Conservation (phyloP, 2,113 vertebrate species). For the Ariopsis seemanni region DNA sequence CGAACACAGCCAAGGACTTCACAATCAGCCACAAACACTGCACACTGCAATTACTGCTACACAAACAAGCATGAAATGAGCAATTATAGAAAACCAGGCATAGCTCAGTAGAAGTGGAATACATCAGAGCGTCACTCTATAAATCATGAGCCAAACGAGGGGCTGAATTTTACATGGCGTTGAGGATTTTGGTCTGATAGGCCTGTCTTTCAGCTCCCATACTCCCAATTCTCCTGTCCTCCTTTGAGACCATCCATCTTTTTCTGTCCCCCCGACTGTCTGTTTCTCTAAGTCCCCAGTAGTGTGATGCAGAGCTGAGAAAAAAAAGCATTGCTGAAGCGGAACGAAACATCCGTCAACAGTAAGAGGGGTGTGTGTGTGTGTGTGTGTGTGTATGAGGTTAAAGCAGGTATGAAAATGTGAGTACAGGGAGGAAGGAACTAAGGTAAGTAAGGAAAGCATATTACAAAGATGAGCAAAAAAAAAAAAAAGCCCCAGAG, state of each 20-base stretch:
- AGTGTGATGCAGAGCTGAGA: slow-evolving; percentile 20
- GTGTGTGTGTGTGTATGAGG: neutral
- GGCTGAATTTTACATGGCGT: neutral
- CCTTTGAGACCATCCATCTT: slow-evolving; percentile 36
- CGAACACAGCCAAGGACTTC: neutral
- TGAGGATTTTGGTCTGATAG: slow-evolving; percentile 11
- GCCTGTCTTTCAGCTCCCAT: slow-evolving; percentile 4
- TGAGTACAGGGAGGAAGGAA: neutral
- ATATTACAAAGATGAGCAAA: slow-evolving; percentile 32
- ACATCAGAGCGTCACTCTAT: neutral
- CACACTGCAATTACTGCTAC: slow-evolving; percentile 17
- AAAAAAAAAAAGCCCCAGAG: neutral
- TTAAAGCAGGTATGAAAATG: slow-evolving; percentile 16
- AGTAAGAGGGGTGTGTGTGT: slow-evolving; percentile 10
- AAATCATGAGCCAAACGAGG: slow-evolving; percentile 13
- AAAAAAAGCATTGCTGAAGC: neutral
- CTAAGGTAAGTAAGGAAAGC: slow-evolving; percentile 44
- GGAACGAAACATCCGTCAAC: slow-evolving; percentile 24
- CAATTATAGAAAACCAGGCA: slow-evolving; percentile 17
- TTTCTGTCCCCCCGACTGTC: slow-evolving; percentile 8
- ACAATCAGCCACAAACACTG: neutral
- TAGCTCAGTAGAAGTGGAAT: neutral
- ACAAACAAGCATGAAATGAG: slow-evolving; percentile 15
- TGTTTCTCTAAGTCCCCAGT: neutral
- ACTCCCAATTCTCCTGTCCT: slow-evolving; percentile 41